Base-by-base conservation (phyloP, 2,888 invertebrate species). In the Cenopis cana region DNA sequence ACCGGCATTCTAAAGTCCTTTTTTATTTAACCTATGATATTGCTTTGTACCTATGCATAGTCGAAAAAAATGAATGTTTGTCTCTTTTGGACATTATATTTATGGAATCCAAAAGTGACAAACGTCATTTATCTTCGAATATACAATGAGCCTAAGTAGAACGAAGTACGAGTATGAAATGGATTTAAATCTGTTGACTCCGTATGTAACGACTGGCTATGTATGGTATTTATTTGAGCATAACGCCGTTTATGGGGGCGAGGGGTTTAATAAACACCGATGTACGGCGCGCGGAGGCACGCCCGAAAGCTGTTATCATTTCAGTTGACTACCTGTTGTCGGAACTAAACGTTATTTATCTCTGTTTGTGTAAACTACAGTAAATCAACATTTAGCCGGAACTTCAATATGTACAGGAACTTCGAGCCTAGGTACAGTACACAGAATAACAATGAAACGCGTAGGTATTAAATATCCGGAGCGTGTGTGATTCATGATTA, bases 331-430 rank as follows among this genome's bases (percentile, higher is more conserved):
- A 71, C 70, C 70, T 71, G 66, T 71, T 66, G 70, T 66, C 59
- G 49, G 20, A 41, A 60, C 66, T 66, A 66, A 71, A 24, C 59
- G 60, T 55, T 66, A 66, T 71, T 60, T 60, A 71, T 66, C 38
- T 57, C 52, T 41, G 54, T 49, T 36, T 60, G 60, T 49, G 60
- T 36, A 66, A 71, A 71, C 70, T 52, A 24, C 54, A 29, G 41
- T 71, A 66, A 66, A 71, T 71, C 70, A 71, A 60, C 69, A 70
- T 65, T 70, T 54, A 52, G 65, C 12, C 14, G 41, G 41, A 59
- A 59, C 57, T 52, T 41, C 33, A 69, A 59, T 59, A 57, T 20
- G 46, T 52, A 59, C 57, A 14, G 41, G 29, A 24, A 20, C 4
- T 36, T 14, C 62, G 38, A 12, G 49, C 57, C 36, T 46, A 33